Evolutionary conservation across 2,797 vertebrate genomes (phyloP), one percentile per base, ranked within the genome.

Genomic region (Clamator glandarius): DNA sequence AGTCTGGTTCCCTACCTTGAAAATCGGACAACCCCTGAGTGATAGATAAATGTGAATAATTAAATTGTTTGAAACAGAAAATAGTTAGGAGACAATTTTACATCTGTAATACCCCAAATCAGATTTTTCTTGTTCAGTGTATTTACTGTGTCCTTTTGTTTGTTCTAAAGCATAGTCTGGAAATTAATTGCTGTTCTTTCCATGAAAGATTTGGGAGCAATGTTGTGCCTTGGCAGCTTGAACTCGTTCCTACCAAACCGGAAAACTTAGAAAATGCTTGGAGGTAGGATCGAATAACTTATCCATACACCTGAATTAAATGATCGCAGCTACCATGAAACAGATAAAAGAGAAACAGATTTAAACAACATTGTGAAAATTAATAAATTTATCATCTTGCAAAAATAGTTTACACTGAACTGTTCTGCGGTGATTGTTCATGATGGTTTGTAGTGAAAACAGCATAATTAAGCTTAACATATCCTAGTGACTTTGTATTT

Each of bases 201-300:
- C 5, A 1, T 95, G 74, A 69, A 95, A 99, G 98, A 57, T 98
- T 98, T 93, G 98, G 98, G 84, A 98, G 97, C 89, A 95, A 96
- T 3, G 15, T 97, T 66, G 95, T 96, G 58, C 95, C 97, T 69
- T 98, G 98, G 98, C 98, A 97, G 79, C 96, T 98, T 6, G 94
- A 95, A 89, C 95, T 97, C 94, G 95, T 96, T 88, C 94, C 97
- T 23, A 82, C 97, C 46, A 97, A 93, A 52, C 95, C 94, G 12
- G 96, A 98, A 87, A 98, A 97, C 73, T 96, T 98, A 84, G 97
- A 98, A 57, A 97, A 95, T 12, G 98, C 96, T 89, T 98, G 98
- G 98, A 97, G 95, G 98, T 98, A 97, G 94, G 98, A 74, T 74
- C 44, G 64, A 55, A 42, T 72, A 52, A 44, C 54, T 84, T 63